Percentiles rank a stretch among this genome's conserved stretches.
These are phyloP conservation scores for Chunga burmeisteri DNA, from an alignment of 2,113 vertebrate genomes.

Conservation along the genomic window DNA sequence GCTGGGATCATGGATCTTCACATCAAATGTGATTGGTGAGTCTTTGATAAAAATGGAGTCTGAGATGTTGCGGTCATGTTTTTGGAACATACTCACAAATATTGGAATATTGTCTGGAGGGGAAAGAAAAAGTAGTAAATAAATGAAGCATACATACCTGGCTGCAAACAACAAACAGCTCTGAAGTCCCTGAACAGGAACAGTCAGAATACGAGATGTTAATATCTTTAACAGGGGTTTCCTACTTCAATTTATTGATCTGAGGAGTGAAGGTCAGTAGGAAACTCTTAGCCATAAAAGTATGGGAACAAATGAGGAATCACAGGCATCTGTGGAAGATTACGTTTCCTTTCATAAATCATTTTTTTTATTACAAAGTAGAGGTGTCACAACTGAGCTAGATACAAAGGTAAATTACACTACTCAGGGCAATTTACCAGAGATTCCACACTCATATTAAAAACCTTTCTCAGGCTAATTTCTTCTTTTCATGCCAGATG, in stretches of 20 bases:
- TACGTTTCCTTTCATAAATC: background rate
- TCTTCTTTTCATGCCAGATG: background rate
- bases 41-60: constrained; percentile 85
- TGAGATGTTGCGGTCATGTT: constrained; percentile 80
- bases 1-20: constrained; percentile 89
- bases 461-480: background rate
- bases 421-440: background rate
- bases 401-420: background rate
- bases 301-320: background rate
- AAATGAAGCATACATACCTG: background rate
- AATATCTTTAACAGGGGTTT: background rate
- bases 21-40: constrained; percentile 82
- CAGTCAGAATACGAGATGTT: background rate
- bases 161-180: background rate
- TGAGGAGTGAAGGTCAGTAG: background rate
- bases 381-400: background rate
- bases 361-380: background rate
- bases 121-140: background rate
- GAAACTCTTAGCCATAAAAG: background rate
- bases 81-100: constrained; percentile 86
- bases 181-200: background rate
- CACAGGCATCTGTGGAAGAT: background rate
- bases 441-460: background rate
- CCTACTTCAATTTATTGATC: background rate
- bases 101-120: constrained; percentile 88